These are phyloP conservation scores for Anguilla japonica DNA, from an alignment of 2,113 vertebrate species.

Conservation along the genomic window DNA sequence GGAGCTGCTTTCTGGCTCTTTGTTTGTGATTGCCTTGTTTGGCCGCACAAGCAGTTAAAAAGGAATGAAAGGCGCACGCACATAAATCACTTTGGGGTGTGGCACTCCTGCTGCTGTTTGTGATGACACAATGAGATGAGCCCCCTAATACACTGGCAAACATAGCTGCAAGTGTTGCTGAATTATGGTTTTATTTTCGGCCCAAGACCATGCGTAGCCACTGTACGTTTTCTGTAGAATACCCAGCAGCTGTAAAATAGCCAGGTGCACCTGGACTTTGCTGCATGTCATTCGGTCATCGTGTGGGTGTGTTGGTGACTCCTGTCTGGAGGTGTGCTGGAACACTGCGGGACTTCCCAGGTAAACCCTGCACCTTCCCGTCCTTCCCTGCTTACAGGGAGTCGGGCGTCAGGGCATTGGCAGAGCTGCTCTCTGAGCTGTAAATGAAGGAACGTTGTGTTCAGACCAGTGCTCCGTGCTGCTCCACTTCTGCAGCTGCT, in stretches of 20 bases:
- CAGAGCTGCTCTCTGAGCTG: not conserved
- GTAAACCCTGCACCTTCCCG: not conserved
- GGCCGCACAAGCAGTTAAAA: not conserved
- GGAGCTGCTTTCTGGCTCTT: not conserved
- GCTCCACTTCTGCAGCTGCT: too few species aligned
- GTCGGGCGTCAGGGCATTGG: not conserved
- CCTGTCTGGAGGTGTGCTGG: not conserved
- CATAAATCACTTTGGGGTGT: not conserved
- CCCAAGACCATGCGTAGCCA: not conserved
- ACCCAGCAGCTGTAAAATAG: too few species aligned
- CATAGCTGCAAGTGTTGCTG: slow-evolving; percentile 3
- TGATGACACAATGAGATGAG: slow-evolving; percentile 6
- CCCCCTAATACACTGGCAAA: not conserved
- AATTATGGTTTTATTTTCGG: slow-evolving; percentile 2
- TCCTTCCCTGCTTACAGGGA: not conserved
- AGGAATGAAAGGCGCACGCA: not conserved
- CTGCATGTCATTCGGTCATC: not conserved
- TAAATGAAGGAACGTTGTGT: not conserved
- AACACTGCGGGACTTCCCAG: not conserved
- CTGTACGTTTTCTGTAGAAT: not conserved
- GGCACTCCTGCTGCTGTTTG: not conserved
- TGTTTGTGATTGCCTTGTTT: slow-evolving; percentile 18
- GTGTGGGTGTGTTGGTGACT: not conserved
- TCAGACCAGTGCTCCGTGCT: not conserved
- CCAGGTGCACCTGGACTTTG: too few species aligned